Evolutionary conservation across 2,888 invertebrate species (phyloP), one percentile per base, ranked within the genome.

Genomic region (Ganaspis brasiliensis): DNA sequence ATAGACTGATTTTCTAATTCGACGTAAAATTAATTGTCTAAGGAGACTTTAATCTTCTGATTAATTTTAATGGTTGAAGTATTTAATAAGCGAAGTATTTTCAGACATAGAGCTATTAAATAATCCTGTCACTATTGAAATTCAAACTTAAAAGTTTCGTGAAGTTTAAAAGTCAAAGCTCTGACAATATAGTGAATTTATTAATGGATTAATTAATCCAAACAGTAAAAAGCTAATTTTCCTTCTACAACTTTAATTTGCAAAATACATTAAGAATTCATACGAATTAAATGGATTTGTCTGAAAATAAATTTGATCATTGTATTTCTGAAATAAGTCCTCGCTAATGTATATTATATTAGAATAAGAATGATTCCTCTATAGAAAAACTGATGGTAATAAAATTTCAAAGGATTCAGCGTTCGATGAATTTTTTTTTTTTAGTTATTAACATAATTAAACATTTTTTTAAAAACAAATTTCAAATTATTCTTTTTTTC

Each of bases 1-100:
- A 52, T 52, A 52, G 52, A 52, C 52, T 52, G 52, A 52, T 52
- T 52, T 19, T 19, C 52, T 52, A 52, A 52, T 16, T 52, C 19
- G 9, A 52, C 9, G 16, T 52, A 19, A 52, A 52, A 52, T 52
- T 52, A 19, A 52, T 52, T 19, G 16, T 52, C 19, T 19, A 16
- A 19, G 14, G 19, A 52, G 19, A 16, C n/a, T 12, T 45, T n/a
- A n/a, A 52, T 16, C n/a, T 14, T 14, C 12, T 45, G 45, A 45
- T 45, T 45, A 45, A 45, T 14, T 9, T 19, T 52, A 16, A 52
- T 19, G 5, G 52, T 9, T 31, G 31, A 31, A 31, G 6, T 31
- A 31, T 31, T 31, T 31, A 31, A 31, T 31, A 31, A 31, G 31
- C 6, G 31, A 31, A 31, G 6, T 31, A 31, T 31, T 4, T 31